phyloP scores from a whole-genome alignment of 2,797 vertebrate species.

The Oryzias dopingdopingensis region DNA sequence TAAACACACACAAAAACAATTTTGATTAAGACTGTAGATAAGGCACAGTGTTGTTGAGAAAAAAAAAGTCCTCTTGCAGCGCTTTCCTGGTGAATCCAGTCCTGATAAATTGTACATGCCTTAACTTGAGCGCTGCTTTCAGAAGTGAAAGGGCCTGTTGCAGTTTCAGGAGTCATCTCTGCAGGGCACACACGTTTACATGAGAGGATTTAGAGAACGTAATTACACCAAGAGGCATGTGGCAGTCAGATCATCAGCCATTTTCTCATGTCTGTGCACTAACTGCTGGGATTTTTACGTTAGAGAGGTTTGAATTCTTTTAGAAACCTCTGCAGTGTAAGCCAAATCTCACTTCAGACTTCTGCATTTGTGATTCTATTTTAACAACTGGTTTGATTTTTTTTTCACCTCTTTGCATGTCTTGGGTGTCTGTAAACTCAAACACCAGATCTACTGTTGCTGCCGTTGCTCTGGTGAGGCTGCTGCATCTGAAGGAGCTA shows the following conservation, averaged over 20 bases:
- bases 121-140: conserved; percentile 24
- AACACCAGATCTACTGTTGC: conserved; percentile 23
- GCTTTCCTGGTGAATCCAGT: conserved; percentile 21
- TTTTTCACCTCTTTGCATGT: conserved; percentile 21
- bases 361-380: conserved; percentile 31
- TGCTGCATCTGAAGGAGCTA: conserved; percentile 32
- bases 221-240: conserved; percentile 9
- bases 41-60: not conserved
- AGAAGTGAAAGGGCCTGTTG: conserved; percentile 38
- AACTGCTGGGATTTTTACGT: conserved; percentile 3
- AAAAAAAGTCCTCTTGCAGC: not conserved
- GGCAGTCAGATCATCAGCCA: conserved; percentile 21
- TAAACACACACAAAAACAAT: not conserved
- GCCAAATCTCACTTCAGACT: conserved; percentile 7
- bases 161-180: conserved; percentile 30
- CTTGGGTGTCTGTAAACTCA: conserved; percentile 27
- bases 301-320: conserved; percentile 1
- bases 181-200: conserved; percentile 40
- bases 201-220: conserved; percentile 23
- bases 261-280: conserved; percentile 22
- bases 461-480: conserved; percentile 39
- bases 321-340: conserved; percentile 12
- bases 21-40: not conserved
- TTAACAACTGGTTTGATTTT: conserved; percentile 23
- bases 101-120: conserved; percentile 28